Base-by-base conservation (phyloP, 2,797 vertebrate genomes). In the Sarcophilus harrisii region DNA sequence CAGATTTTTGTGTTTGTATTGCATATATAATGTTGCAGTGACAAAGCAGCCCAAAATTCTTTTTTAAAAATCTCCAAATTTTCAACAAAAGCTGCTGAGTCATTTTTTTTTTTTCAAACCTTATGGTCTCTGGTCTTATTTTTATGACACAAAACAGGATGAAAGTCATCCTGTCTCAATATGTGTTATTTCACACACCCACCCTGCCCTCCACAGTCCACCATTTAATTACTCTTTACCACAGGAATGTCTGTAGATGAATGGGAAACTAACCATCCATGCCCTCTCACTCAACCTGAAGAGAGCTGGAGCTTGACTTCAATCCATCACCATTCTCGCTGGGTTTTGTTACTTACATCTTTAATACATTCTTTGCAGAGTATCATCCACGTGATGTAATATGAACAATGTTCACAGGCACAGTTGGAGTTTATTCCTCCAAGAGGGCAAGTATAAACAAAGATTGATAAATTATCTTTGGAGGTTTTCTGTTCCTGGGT, bases 181-280 rank as follows among this genome's bases (percentile, higher is more conserved):
- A 16, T 81, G 0, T 97, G 94, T 97, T 98, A 91, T 97, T 97
- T 38, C 62, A 92, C 57, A 92, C 60, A 49, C 93, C 55, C 60
- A 55, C 93, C 38, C 89, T 92, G 5, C 93, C 91, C 93, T 96
- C 97, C 95, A 57, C 95, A 94, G 13, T 3, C 0, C 95, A 92
- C 95, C 87, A 58, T 97, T 97, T 98, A 98, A 98, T 98, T 98
- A 97, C 93, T 96, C 9, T 91, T 95, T 96, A 58, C 96, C 98
- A 66, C 90, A 96, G 45, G 96, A 97, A 97, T 93, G 96, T 97
- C 96, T 97, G 94, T 95, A 93, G 94, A 95, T 94, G 30, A 93
- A 81, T 96, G 94, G 97, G 90, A 96, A 95, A 97, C 96, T 95
- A 96, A 96, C 91, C 93, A 2, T 1, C 90, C 93, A 91, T 95